Evolutionary conservation across 2,888 invertebrate genomes (phyloP).

Genomic region (Neelides folsomi): DNA sequence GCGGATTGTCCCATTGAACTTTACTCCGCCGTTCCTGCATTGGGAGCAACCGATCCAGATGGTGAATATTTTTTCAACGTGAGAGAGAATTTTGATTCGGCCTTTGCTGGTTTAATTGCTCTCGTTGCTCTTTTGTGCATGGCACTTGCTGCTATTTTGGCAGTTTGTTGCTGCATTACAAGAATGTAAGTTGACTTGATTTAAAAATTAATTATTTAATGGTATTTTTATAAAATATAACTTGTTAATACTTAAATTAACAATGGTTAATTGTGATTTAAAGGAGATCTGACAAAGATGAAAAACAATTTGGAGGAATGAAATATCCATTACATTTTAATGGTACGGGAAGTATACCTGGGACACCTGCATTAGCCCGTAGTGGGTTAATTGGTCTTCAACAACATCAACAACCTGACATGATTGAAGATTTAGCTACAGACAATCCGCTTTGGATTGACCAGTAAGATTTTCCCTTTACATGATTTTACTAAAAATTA

Average conservation of each 20-base stretch:
- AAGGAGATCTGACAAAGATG: constrained; percentile 21
- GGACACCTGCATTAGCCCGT: constrained; percentile 20
- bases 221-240: not conserved
- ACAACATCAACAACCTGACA: constrained; percentile 21
- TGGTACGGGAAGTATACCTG: constrained; percentile 19
- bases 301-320: constrained; percentile 14
- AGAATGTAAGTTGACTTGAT: constrained; percentile 49
- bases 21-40: constrained; percentile 51
- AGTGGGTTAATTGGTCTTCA: not conserved
- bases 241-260: too few species aligned
- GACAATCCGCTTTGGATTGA: constrained; percentile 88
- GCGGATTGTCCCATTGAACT: constrained; percentile 59
- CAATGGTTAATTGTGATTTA: not conserved
- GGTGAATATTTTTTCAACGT: constrained; percentile 37
- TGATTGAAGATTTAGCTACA: constrained; percentile 43
- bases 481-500: not conserved
- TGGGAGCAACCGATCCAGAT: constrained; percentile 14
- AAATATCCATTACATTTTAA: constrained; percentile 25
- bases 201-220: not conserved
- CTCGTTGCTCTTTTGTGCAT: constrained; percentile 72
- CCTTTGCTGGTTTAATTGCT: constrained; percentile 51
- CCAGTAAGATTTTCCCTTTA: constrained; percentile 46
- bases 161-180: constrained; percentile 74
- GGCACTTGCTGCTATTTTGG: constrained; percentile 70
- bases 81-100: constrained; percentile 71